Base-by-base conservation (phyloP, 2,888 invertebrate genomes). In the Spodoptera littoralis region DNA sequence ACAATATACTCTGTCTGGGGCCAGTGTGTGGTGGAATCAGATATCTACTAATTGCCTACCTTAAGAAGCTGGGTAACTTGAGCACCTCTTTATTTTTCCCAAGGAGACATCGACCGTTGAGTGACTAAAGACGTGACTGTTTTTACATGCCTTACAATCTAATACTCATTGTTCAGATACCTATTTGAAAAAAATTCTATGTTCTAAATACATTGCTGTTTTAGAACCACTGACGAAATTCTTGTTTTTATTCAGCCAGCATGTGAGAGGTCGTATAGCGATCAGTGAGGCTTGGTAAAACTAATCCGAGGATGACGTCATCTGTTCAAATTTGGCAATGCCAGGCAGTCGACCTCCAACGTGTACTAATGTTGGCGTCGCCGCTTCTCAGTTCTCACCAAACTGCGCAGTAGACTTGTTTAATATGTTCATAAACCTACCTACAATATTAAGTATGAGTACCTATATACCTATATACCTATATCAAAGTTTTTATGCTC, bases 261-360 rank as follows among this genome's bases (percentile, higher is more conserved):
- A 44, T 63, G 47, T 56, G 66, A 58, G 36, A 51, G 47, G 48
- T n/a, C 55, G 51, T 44, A 45, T 36, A 46, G 30, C 65, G 44
- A 60, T 69, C 65, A 41, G 44, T 46, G 41, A 54, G 68, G 55
- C 58, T 22, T 64, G 65, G 55, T 61, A 9, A 54, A 62, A 58
- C 63, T 53, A 60, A 62, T 71, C 61, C 47, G 44, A 18, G 12
- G 68, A 45, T 92, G 89, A 91, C 88, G 89, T 91, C 90, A 91
- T 54, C 65, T 66, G 66, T 82, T 83, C 86, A 88, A 90, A 91
- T 93, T 93, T 89, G 93, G 93, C 92, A 90, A 90, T 89, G 91
- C 75, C 81, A 85, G 91, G 88, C 87, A 81, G 79, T 86, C 89
- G 93, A 92, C 93, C 93, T 93, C 92, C 81, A 85, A 80, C 75